phyloP scores from a whole-genome alignment of 2,113 vertebrate genomes.

The Athene noctua region DNA sequence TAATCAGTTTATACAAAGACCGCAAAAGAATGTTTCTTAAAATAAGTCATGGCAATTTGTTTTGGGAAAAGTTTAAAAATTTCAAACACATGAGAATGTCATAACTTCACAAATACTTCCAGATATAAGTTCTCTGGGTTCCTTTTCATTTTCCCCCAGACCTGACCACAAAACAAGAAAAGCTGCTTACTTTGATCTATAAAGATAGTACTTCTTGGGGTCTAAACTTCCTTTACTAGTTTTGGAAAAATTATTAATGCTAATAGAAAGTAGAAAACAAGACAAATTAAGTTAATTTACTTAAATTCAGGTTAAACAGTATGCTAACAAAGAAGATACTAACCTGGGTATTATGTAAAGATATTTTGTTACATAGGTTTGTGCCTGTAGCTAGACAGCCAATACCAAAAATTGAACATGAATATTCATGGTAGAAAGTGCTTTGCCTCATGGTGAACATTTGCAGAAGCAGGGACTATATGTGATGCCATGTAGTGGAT shows the following conservation, averaged over 20 bases:
- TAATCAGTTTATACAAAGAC: neutral
- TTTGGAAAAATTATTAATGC: neutral
- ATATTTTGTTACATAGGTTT: neutral
- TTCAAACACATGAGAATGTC: neutral
- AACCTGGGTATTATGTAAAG: neutral
- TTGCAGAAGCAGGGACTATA: neutral
- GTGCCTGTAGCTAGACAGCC: neutral
- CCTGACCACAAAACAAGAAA: neutral
- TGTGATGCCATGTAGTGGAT: neutral
- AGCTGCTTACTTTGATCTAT: neutral
- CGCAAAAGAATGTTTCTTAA: neutral
- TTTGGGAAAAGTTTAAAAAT: neutral
- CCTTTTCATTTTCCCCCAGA: neutral
- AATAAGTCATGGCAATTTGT: neutral
- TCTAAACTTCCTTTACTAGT: neutral
- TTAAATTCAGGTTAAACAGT: neutral
- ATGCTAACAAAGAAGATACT: neutral
- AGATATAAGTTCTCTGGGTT: neutral
- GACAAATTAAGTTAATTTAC: neutral
- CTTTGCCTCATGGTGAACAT: neutral
- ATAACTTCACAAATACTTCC: neutral
- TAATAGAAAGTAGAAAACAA: neutral
- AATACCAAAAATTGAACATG: neutral
- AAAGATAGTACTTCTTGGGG: neutral
- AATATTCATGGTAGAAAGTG: neutral